Percentiles rank a stretch among this genome's conserved stretches.
Conservation (phyloP, 1,140 invertebrate species). For the Sesamia nonagrioides region DNA sequence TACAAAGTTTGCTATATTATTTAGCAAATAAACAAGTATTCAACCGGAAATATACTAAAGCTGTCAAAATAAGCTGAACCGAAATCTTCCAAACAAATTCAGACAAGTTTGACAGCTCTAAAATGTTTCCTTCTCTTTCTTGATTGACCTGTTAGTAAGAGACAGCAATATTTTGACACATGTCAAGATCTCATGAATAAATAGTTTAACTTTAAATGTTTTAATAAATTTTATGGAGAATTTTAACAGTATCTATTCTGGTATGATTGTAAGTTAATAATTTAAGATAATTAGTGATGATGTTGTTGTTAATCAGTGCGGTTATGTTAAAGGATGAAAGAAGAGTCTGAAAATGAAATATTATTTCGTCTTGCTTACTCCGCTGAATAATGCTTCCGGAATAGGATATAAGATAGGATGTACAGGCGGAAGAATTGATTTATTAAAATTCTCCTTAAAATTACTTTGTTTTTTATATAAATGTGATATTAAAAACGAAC, state of each 20-base stretch:
- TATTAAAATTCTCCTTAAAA: constrained; percentile 33
- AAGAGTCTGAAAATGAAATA: background rate
- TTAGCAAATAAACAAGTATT: no score
- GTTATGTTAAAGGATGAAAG: background rate
- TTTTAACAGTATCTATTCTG: constrained; percentile 9
- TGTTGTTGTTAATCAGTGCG: background rate
- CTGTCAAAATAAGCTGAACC: no score
- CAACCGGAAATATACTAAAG: no score
- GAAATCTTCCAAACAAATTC: no score
- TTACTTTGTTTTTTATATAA: background rate
- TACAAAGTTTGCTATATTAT: no score
- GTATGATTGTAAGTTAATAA: constrained; percentile 11
- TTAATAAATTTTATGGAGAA: constrained; percentile 5
- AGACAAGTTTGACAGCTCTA: no score
- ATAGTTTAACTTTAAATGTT: no score
- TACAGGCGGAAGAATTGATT: background rate
- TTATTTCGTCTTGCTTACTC: constrained; percentile 18
- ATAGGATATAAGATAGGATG: background rate
- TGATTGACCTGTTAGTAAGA: no score
- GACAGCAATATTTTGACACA: background rate
- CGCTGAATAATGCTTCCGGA: background rate
- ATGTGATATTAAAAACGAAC: background rate
- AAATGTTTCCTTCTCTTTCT: no score
- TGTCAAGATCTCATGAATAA: background rate
- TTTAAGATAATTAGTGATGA: background rate